A percentile compares a stretch with the other conserved stretches of the same genome.
These are phyloP conservation scores for Ceratitis capitata DNA, from an alignment of 1,140 invertebrate species.

Conservation along the genomic window DNA sequence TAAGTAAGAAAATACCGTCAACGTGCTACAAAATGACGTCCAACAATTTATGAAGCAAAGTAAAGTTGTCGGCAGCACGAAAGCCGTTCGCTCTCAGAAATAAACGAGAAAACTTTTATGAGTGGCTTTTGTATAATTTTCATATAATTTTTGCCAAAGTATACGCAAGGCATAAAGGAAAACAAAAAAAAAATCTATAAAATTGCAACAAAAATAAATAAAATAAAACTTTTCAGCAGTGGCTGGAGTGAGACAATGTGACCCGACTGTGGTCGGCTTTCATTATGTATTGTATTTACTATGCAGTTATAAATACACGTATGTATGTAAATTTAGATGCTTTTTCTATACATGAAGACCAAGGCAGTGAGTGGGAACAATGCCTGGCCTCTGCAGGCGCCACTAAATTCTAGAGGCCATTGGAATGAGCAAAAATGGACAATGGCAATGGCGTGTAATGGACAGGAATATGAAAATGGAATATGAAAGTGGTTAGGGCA, in stretches of 20 bases:
- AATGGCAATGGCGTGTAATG: background rate
- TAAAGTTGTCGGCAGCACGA: background rate
- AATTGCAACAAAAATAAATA: background rate
- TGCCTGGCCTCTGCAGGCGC: background rate
- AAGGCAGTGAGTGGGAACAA: background rate
- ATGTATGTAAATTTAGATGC: background rate
- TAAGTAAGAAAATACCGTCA: slow-evolving; percentile 12
- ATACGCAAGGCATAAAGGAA: background rate
- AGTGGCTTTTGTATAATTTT: slow-evolving; percentile 34
- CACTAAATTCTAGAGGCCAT: background rate
- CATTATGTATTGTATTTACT: background rate
- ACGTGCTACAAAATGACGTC: slow-evolving; percentile 22
- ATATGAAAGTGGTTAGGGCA: no score
- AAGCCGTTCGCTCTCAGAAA: background rate
- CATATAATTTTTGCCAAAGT: slow-evolving; percentile 21
- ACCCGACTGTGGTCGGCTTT: background rate
- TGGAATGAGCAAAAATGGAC: background rate
- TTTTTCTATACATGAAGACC: no score
- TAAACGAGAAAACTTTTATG: slow-evolving; percentile 30
- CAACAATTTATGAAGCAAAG: slow-evolving; percentile 14
- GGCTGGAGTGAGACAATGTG: background rate
- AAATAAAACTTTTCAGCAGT: background rate
- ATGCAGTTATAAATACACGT: no score
- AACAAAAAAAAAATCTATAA: background rate
- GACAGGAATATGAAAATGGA: background rate